Evolutionary conservation across 2,797 vertebrate genomes (phyloP).

Genomic region (Pampus argenteus): DNA sequence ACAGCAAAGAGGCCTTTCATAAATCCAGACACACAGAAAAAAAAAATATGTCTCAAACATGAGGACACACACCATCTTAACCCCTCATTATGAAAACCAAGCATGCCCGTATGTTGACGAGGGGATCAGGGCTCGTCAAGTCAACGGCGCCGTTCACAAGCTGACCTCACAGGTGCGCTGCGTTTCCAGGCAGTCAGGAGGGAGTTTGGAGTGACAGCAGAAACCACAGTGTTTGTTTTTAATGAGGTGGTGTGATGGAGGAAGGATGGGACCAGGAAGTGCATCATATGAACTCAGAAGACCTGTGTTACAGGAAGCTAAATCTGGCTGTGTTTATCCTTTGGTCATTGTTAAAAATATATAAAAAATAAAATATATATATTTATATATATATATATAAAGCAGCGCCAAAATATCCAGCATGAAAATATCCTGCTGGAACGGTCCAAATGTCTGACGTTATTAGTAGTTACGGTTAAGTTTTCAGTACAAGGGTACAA

Average conservation of each 20-base stretch:
- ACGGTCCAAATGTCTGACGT: background rate
- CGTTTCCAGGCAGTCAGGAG: slow-evolving; percentile 46
- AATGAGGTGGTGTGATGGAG: slow-evolving; percentile 58
- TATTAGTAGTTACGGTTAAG: background rate
- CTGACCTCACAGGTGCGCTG: slow-evolving; percentile 47
- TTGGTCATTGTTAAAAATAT: slow-evolving; percentile 1
- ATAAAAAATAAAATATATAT: slow-evolving; percentile 11
- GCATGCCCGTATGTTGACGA: slow-evolving; percentile 28
- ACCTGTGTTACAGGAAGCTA: slow-evolving; percentile 27
- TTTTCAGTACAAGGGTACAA: background rate
- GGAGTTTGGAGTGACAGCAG: slow-evolving; percentile 33
- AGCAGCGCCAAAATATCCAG: background rate
- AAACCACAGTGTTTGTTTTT: slow-evolving; percentile 55
- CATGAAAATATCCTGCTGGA: background rate
- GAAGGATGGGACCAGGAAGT: slow-evolving; percentile 25
- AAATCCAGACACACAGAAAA: slow-evolving; percentile 30
- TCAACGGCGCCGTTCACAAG: slow-evolving; percentile 34
- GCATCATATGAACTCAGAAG: slow-evolving; percentile 42
- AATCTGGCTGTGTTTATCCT: slow-evolving; percentile 7
- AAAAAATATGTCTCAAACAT: slow-evolving; percentile 33
- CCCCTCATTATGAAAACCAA: slow-evolving; percentile 47
- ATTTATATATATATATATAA: too few species aligned
- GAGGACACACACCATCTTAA: slow-evolving; percentile 26
- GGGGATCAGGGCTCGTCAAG: slow-evolving; percentile 21
- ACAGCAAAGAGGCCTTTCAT: slow-evolving; percentile 65